phyloP scores from a whole-genome alignment of 2,113 vertebrate species.

The Xyliphius kryptos region DNA sequence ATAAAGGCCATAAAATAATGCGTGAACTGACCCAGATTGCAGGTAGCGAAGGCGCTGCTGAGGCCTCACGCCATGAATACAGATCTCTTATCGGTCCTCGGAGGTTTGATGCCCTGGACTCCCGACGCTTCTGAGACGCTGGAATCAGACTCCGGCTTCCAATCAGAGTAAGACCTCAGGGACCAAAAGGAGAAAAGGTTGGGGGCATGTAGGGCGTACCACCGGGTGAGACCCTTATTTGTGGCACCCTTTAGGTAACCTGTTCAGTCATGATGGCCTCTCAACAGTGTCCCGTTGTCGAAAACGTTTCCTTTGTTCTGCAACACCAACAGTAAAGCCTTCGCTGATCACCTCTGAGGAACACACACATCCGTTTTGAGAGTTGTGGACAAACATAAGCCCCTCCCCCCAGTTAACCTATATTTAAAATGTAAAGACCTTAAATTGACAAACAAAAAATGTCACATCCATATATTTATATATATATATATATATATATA shows the following conservation, averaged over 20 bases:
- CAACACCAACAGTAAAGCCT: not conserved
- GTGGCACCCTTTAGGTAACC: slow-evolving; percentile 45
- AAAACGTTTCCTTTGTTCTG: slow-evolving; percentile 27
- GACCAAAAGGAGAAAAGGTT: slow-evolving; percentile 34
- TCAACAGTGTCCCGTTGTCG: slow-evolving; percentile 48
- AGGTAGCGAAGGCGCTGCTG: slow-evolving; percentile 61
- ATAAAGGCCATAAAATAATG: slow-evolving; percentile 67
- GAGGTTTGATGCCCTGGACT: slow-evolving; percentile 50
- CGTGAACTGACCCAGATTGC: slow-evolving; percentile 70
- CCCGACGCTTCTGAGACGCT: slow-evolving; percentile 28
- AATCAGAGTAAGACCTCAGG: slow-evolving; percentile 41
- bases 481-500: no score
- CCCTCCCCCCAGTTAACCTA: no score
- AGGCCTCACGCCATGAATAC: slow-evolving; percentile 58
- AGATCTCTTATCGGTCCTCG: slow-evolving; percentile 57
- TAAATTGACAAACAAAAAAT: no score
- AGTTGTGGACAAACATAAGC: no score
- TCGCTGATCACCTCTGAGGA: no score
- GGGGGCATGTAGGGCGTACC: slow-evolving; percentile 44
- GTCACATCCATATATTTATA: no score
- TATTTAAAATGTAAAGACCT: no score
- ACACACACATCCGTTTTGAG: no score
- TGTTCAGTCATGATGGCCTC: slow-evolving; percentile 50
- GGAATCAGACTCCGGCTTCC: slow-evolving; percentile 22
- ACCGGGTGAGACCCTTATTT: slow-evolving; percentile 40